phyloP scores from a whole-genome alignment of 2,888 invertebrate species.

The Carabus problematicus region DNA sequence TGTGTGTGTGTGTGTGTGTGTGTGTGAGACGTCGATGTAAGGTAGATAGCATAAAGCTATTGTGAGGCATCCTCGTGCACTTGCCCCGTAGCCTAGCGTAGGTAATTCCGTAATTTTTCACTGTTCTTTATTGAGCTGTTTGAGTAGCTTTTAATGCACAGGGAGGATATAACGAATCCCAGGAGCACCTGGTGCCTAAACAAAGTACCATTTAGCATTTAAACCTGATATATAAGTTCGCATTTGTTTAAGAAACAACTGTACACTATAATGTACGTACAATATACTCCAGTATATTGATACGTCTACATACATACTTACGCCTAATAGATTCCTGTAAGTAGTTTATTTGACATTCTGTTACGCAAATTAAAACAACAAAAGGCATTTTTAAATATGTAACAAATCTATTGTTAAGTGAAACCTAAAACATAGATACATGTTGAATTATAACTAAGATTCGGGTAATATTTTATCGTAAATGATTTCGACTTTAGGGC shows the following conservation, averaged over 20 bases:
- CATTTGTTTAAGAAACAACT: slow-evolving; percentile 31
- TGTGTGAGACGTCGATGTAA: no score
- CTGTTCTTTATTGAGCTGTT: slow-evolving; percentile 29
- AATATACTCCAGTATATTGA: background rate
- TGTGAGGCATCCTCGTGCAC: no score
- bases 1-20: no score
- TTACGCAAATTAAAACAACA: background rate
- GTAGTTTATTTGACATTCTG: background rate
- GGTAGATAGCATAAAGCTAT: no score
- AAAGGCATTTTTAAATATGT: background rate
- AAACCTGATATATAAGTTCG: slow-evolving; percentile 32
- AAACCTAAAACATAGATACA: no score
- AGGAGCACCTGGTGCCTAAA: slow-evolving; percentile 20
- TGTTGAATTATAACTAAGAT: no score
- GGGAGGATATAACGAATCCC: background rate
- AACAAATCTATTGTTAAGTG: no score
- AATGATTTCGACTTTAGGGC: no score
- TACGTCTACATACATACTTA: background rate
- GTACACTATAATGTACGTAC: no score
- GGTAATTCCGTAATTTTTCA: slow-evolving; percentile 30
- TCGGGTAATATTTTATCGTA: no score
- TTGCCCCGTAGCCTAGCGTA: no score
- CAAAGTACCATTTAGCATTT: slow-evolving; percentile 20
- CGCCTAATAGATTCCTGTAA: background rate
- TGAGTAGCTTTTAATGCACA: slow-evolving; percentile 22